These are phyloP conservation scores for Coranthus polyacanthus DNA, from an alignment of 2,797 vertebrate genomes.

Conservation along the genomic window DNA sequence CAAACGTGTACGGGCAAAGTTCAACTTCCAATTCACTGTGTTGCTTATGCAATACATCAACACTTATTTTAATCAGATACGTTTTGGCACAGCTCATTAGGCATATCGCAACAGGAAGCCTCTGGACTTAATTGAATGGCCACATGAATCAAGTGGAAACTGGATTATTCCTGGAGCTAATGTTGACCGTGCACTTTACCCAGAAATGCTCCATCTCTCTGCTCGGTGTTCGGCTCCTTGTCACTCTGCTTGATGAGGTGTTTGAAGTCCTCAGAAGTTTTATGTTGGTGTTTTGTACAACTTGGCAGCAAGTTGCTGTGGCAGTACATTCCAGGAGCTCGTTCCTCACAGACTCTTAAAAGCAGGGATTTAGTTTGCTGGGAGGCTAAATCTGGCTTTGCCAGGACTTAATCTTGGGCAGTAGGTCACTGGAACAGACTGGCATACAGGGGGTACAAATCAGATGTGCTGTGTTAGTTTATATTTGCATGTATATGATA, in stretches of 20 bases:
- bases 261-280: constrained; percentile 15
- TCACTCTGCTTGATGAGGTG: background rate
- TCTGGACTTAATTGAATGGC: background rate
- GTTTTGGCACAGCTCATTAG: background rate
- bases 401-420: constrained; percentile 63
- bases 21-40: background rate
- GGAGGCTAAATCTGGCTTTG: constrained; percentile 66
- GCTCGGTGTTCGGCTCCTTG: background rate
- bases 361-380: constrained; percentile 61
- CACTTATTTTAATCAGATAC: background rate
- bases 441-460: constrained; percentile 22
- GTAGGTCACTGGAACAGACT: constrained; percentile 58
- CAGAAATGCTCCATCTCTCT: background rate
- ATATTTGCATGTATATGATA: constrained; percentile 21
- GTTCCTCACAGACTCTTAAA: constrained; percentile 45
- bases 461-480: constrained; percentile 26
- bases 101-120: constrained; percentile 3
- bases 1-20: background rate
- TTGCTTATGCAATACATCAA: background rate
- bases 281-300: constrained; percentile 27
- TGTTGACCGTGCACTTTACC: constrained; percentile 17
- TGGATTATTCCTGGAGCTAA: constrained; percentile 19
- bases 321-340: constrained; percentile 19
- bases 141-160: constrained; percentile 36
- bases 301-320: constrained; percentile 14